Evolutionary conservation across 2,888 invertebrate species (phyloP), one percentile per base, ranked within the genome.

Genomic region (Lydus trimaculatus): DNA sequence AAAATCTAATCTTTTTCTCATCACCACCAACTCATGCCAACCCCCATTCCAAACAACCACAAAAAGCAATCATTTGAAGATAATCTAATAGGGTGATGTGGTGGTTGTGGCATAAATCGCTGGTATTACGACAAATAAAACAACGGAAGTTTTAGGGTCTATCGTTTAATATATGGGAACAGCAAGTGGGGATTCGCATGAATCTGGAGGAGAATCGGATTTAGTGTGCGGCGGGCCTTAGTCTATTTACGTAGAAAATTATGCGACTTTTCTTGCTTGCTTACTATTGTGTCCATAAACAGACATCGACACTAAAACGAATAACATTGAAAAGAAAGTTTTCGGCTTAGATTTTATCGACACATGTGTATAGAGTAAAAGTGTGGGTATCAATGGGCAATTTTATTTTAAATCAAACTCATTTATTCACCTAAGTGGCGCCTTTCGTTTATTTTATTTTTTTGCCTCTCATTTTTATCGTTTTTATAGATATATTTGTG

Each of bases 1-100:
- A 56, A 52, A 56, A 56, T 56, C 28, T 56, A 56, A 56, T 56
- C 56, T 56, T 56, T 56, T 56, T 25, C 56, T 15, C 28, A 7
- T 52, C 20, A 15, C 23, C 52, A 23, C 7, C 17, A 43, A 13
- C 7, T 17, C 17, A 43, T 2, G 23, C 11, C 13, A n/a, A 25
- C 13, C 52, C 25, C 56, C 56, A 5, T 23, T 25, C 15, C 15
- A 5, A 56, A 2, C 56, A 28, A 56, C 56, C 56, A 56, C 56
- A 56, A 56, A 56, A 56, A 56, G 56, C 56, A 56, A 56, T 56
- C 56, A 56, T 56, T 56, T 56, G n/a, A 56, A 56, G 56, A 25
- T 56, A 56, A 56, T 56, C 56, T 15, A 56, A 56, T 56, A 56
- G 56, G 28, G 56, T 15, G 13, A 1, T 56, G 56, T 5, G 56